Conservation (phyloP, 2,797 vertebrate species). For the Acrocephalus scirpaceus region DNA sequence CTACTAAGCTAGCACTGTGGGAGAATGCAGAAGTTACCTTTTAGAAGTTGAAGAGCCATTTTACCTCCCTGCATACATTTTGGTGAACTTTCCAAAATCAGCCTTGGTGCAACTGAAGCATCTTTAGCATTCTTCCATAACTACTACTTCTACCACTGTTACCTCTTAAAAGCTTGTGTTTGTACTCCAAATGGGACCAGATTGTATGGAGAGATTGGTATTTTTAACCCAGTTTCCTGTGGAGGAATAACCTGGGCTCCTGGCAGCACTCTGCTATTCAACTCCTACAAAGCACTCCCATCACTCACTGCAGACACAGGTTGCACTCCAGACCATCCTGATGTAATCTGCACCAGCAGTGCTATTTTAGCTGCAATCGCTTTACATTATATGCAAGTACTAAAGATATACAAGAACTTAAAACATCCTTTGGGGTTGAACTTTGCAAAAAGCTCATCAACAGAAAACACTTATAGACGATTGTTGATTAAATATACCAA, state of each 20-base stretch:
- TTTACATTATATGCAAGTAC: neutral
- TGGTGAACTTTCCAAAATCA: neutral
- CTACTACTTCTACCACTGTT: neutral
- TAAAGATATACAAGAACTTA: neutral
- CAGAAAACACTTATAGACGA: neutral
- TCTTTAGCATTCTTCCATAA: neutral
- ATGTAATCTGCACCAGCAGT: neutral
- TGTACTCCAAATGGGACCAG: neutral
- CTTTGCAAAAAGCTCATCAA: neutral
- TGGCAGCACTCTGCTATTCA: neutral
- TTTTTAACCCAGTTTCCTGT: slow-evolving; percentile 15
- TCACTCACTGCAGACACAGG: neutral
- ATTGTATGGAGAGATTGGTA: neutral
- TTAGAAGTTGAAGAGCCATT: neutral
- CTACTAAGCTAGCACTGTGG: neutral
- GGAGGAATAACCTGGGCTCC: neutral
- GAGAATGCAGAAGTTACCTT: neutral
- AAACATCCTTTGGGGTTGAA: neutral
- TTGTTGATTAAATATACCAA: neutral
- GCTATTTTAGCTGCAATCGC: neutral
- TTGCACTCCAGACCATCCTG: neutral
- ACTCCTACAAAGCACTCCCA: neutral
- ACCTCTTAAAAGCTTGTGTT: neutral
- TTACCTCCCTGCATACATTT: neutral
- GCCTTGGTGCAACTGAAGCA: neutral